These are phyloP conservation scores for Homalodisca vitripennis DNA, from an alignment of 1,140 invertebrate genomes.

Conservation along the genomic window DNA sequence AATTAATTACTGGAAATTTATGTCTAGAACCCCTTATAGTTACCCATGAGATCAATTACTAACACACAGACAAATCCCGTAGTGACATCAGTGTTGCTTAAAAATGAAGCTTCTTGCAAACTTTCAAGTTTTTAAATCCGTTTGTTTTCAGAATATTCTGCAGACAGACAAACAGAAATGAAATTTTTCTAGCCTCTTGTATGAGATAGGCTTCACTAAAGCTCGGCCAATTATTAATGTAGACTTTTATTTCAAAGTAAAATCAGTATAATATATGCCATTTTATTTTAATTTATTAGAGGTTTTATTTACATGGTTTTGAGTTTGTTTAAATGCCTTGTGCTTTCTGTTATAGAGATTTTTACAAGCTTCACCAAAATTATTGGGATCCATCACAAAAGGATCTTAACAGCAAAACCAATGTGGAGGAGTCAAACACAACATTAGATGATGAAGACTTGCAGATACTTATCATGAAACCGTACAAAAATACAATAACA, in stretches of 20 bases:
- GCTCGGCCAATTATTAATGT: neutral
- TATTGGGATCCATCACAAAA: neutral
- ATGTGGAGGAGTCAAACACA: neutral
- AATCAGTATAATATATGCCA: neutral
- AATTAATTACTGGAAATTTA: no score
- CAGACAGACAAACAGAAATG: neutral
- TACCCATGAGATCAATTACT: no score
- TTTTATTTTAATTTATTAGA: neutral
- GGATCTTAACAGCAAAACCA: neutral
- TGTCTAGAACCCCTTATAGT: no score
- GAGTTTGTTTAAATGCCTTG: neutral
- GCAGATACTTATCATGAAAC: neutral
- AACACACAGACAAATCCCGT: no score
- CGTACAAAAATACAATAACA: constrained; percentile 2
- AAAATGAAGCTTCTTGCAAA: no score
- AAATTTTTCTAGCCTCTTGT: no score
- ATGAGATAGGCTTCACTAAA: no score
- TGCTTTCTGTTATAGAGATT: constrained; percentile 1
- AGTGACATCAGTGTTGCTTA: no score
- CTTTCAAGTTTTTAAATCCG: no score
- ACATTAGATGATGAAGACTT: neutral
- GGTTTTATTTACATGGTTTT: neutral
- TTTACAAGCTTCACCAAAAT: constrained; percentile 9
- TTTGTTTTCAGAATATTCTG: no score
- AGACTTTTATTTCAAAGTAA: neutral